These are phyloP conservation scores for Crax fasciolata DNA, from an alignment of 2,797 vertebrate genomes.

Conservation along the genomic window DNA sequence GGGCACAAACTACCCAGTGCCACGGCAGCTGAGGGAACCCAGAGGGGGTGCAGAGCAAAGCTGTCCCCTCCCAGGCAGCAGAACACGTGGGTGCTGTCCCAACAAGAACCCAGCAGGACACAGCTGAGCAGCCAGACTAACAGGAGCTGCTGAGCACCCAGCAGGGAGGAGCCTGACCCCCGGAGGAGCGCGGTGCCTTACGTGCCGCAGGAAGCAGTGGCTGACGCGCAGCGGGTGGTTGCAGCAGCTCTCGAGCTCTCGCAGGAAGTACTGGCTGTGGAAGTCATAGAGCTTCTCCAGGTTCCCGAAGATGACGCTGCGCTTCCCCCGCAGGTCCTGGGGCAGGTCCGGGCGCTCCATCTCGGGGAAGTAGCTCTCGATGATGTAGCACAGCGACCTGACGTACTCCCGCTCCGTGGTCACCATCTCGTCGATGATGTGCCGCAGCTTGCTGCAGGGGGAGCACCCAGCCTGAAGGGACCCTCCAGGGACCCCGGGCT, in stretches of 20 bases:
- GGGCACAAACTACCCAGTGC: not conserved
- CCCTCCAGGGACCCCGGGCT: not conserved
- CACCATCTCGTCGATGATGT: constrained; percentile 96
- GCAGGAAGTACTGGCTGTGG: constrained; percentile 94
- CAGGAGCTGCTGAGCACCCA: not conserved
- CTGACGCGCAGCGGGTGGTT: constrained; percentile 92
- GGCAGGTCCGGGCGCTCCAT: constrained; percentile 93
- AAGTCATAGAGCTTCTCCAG: constrained; percentile 95
- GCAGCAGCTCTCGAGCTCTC: constrained; percentile 94
- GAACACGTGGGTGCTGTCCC: not conserved
- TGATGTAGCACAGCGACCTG: constrained; percentile 90
- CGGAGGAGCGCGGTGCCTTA: constrained; percentile 73
- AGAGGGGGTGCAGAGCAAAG: not conserved
- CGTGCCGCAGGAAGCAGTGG: constrained; percentile 94
- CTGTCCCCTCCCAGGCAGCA: not conserved
- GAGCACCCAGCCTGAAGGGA: not conserved
- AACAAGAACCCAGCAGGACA: accelerated
- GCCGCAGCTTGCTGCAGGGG: constrained; percentile 87
- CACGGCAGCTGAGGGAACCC: not conserved
- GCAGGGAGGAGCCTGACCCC: accelerated
- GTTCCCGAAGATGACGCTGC: constrained; percentile 93
- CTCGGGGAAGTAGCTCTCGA: constrained; percentile 94
- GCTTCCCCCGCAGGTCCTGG: constrained; percentile 94
- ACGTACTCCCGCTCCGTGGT: constrained; percentile 94
- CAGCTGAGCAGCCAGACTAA: not conserved